Evolutionary conservation across 2,888 invertebrate genomes (phyloP).

Genomic region (Taenaris catops): DNA sequence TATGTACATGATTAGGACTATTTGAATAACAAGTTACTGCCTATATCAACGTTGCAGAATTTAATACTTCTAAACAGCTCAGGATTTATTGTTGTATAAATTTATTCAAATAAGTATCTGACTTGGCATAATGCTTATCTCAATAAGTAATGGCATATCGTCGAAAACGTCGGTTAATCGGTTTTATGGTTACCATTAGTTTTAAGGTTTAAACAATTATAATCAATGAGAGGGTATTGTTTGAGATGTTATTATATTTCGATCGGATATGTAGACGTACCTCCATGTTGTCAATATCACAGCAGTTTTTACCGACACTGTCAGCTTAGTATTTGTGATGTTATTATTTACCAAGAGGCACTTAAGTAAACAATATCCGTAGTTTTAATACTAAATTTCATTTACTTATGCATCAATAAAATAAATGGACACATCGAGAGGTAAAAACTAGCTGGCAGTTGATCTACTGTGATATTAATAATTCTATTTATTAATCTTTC

Average conservation of each 20-base stretch:
- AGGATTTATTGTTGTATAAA: constrained; percentile 12
- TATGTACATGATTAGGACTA: constrained; percentile 15
- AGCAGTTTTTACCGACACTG: constrained; percentile 64
- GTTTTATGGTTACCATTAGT: constrained; percentile 69
- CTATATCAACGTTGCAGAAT: constrained; percentile 13
- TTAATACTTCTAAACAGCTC: constrained; percentile 16
- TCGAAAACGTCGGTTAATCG: constrained; percentile 29
- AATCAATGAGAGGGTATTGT: constrained; percentile 53
- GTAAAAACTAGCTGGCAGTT: constrained; percentile 62
- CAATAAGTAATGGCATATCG: constrained; percentile 20
- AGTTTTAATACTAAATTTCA: constrained; percentile 6
- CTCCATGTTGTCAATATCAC: constrained; percentile 70
- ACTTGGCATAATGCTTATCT: constrained; percentile 19
- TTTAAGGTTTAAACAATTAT: constrained; percentile 54
- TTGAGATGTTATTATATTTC: constrained; percentile 40
- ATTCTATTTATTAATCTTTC: constrained; percentile 69
- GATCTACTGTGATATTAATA: constrained; percentile 77
- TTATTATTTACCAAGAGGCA: constrained; percentile 17
- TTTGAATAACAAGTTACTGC: constrained; percentile 5
- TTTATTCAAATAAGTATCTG: constrained; percentile 18
- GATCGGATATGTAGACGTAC: constrained; percentile 37
- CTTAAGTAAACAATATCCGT: constrained; percentile 8
- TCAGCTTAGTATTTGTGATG: constrained; percentile 37
- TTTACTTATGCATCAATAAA: constrained; percentile 2
- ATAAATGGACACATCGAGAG: constrained; percentile 14